Evolutionary conservation across 2,888 invertebrate genomes (phyloP).

Genomic region (Hydraecia micacea): DNA sequence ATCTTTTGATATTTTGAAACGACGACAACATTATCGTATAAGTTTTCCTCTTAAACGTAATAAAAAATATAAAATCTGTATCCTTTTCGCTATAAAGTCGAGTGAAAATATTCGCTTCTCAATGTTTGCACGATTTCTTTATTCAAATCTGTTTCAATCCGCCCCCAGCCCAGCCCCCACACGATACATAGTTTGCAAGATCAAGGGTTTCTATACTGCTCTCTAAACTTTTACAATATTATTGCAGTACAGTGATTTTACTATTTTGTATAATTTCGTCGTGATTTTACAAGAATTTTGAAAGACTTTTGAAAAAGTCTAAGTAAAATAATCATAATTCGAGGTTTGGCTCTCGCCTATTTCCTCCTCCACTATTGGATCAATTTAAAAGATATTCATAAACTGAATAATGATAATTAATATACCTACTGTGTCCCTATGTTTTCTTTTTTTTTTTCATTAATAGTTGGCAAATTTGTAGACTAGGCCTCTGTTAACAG

Average conservation of each 20-base stretch:
- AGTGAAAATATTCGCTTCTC: constrained; percentile 41
- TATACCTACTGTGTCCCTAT: no score
- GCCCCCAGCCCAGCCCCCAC: constrained; percentile 9
- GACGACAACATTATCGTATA: constrained; percentile 11
- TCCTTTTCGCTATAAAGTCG: constrained; percentile 36
- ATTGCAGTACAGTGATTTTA: neutral
- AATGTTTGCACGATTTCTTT: constrained; percentile 53
- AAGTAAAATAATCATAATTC: no score
- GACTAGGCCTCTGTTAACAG: no score
- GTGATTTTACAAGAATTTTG: neutral
- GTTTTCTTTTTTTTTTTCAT: no score
- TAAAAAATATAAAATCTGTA: constrained; percentile 44
- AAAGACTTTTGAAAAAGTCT: no score
- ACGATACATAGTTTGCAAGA: constrained; percentile 25
- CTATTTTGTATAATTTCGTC: constrained; percentile 11
- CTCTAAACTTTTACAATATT: constrained; percentile 6
- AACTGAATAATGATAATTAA: no score
- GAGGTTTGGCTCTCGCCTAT: no score
- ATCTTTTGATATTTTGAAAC: constrained; percentile 1
- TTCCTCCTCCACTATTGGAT: no score
- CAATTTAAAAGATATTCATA: no score
- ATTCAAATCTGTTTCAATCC: constrained; percentile 56
- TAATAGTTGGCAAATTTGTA: no score
- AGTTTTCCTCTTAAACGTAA: constrained; percentile 14
- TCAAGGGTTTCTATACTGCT: constrained; percentile 25